A percentile compares a stretch with the other conserved stretches of the same genome.
phyloP scores from a whole-genome alignment of 1,140 invertebrate genomes.

The Scaptomyza montana region DNA sequence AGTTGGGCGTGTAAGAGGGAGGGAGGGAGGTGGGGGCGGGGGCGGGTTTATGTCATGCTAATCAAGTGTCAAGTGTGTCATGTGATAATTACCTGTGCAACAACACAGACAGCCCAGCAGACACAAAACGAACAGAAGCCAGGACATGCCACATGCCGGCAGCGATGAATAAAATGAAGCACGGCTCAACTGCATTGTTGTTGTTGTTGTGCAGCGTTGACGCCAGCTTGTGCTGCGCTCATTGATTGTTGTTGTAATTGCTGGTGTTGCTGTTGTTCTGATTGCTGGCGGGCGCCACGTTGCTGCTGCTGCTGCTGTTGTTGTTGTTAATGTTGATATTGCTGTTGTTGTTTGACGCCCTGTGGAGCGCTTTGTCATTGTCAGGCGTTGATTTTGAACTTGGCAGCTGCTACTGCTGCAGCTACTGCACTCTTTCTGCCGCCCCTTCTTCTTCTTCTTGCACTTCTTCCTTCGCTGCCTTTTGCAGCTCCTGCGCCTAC shows the following conservation, averaged over 20 bases:
- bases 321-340: constrained; percentile 3
- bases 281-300: constrained; percentile 51
- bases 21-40: not conserved
- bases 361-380: constrained; percentile 62
- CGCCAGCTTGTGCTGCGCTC: constrained; percentile 52
- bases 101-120: constrained; percentile 68
- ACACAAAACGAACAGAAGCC: constrained; percentile 64
- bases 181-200: constrained; percentile 43
- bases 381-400: constrained; percentile 80
- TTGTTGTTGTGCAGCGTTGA: constrained; percentile 41
- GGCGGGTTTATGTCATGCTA: constrained; percentile 9
- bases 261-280: constrained; percentile 10
- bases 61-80: constrained; percentile 33
- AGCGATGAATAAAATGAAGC: constrained; percentile 27
- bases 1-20: not conserved
- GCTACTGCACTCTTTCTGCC: not conserved
- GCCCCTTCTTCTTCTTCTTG: constrained; percentile 7
- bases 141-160: constrained; percentile 55
- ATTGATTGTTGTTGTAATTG: constrained; percentile 52
- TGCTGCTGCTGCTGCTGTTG: constrained; percentile 56
- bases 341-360: constrained; percentile 36
- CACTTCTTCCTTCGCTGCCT: constrained; percentile 1
- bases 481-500: not conserved
- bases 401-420: constrained; percentile 34
- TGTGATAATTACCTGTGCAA: constrained; percentile 68